phyloP scores from a whole-genome alignment of 2,113 vertebrate genomes.

The Miniopterus natalensis region DNA sequence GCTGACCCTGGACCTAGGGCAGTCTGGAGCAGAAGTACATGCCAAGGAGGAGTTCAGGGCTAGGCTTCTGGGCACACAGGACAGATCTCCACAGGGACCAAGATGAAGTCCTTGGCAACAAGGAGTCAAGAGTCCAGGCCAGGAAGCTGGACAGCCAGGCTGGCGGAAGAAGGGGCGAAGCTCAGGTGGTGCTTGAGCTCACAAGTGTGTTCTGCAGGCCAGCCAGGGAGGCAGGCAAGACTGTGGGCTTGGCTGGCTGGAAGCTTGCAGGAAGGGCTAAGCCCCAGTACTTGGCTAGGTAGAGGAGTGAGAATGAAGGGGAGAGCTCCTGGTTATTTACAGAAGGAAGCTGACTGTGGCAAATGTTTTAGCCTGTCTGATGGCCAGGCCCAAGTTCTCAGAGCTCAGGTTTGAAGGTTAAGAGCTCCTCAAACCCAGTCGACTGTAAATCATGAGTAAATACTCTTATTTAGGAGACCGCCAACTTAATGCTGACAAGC shows the following conservation, averaged over 20 bases:
- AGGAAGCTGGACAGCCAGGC: neutral
- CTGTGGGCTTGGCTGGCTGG: neutral
- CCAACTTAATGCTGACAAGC: neutral
- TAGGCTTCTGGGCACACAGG: neutral
- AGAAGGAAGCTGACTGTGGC: neutral
- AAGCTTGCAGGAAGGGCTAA: neutral
- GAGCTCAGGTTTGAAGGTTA: neutral
- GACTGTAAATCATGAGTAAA: neutral
- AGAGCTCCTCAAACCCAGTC: neutral
- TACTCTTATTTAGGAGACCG: neutral
- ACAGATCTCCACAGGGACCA: neutral
- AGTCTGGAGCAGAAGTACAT: neutral
- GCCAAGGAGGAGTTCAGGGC: neutral
- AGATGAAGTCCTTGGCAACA: neutral
- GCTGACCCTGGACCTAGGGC: neutral
- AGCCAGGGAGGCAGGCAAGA: neutral
- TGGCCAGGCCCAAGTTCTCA: neutral
- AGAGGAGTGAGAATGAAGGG: neutral
- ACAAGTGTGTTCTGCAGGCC: neutral
- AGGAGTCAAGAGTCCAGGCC: neutral
- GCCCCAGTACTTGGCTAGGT: neutral
- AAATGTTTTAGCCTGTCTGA: neutral
- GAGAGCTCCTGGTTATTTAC: neutral
- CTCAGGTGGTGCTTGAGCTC: neutral
- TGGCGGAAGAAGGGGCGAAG: neutral